Base-by-base conservation (phyloP, 2,113 vertebrate genomes). In the Tupaia tana region DNA sequence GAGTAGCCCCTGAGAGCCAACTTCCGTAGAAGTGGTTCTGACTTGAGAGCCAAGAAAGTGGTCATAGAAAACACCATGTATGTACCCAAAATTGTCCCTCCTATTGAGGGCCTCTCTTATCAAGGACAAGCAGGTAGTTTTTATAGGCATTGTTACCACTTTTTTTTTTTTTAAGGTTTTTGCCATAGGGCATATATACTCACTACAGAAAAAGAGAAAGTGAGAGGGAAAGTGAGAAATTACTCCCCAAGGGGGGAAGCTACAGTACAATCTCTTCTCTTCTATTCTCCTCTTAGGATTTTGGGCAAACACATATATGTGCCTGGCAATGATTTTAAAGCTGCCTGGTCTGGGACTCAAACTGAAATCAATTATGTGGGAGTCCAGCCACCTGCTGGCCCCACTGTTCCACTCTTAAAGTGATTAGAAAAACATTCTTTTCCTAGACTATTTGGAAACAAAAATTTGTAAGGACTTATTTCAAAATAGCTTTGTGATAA, bases 51-150 rank as follows among this genome's bases (percentile, higher is more conserved):
- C 92, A 91, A 67, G 82, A 81, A 86, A 94, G 78, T 52, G 63
- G 74, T 88, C 58, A 64, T n/a, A 89, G 80, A 63, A 95, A 96
- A 77, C 27, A 71, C 59, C 20, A 43, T n/a, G 70, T 59, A 34
- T 61, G 18, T 52, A 61, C 66, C 75, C 75, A 61, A 63, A 80
- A 59, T 74, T 78, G 12, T 73, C 73, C 43, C 56, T 59, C 85
- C 27, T 16, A 9, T 34, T 6, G 34, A 63, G 66, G 2, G 15
- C 71, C 43, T 89, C 59, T 80, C n/a, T 83, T 34, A 70, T 81
- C 84, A 89, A 63, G n/a, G 31, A 8, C 19, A 4, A 10, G 18
- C 0, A 0, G 29, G 29, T 70, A 0, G 4, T 43, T 59, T 80
- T 69, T 31, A 43, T 1, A 1, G 10, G 34, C 20, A 9, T 12